phyloP scores from a whole-genome alignment of 2,888 invertebrate genomes.

The Ecdyonurus torrentis region DNA sequence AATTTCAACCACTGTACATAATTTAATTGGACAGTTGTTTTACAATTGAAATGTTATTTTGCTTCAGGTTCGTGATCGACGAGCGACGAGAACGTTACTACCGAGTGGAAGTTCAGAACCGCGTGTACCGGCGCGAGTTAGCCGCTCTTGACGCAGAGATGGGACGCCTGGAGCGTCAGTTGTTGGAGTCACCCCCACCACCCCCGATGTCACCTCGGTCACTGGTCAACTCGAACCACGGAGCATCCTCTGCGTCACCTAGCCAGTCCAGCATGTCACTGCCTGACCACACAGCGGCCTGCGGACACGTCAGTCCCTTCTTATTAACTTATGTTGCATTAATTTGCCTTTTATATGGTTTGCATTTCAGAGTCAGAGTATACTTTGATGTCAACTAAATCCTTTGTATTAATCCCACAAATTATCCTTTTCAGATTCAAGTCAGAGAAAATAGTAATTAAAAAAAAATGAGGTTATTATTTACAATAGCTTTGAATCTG shows the following conservation, averaged over 20 bases:
- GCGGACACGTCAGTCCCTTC: not conserved
- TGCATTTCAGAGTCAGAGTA: no score
- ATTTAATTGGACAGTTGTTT: no score
- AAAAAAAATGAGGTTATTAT: no score
- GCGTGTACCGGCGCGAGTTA: conserved; percentile 71
- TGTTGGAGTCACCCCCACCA: conserved; percentile 40
- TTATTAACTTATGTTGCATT: no score
- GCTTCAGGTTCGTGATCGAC: conserved; percentile 54
- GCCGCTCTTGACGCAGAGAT: conserved; percentile 63
- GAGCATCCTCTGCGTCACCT: conserved; percentile 25
- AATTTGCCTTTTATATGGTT: no score
- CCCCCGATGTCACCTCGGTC: conserved; percentile 49
- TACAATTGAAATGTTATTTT: no score
- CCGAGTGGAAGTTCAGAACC: conserved; percentile 79
- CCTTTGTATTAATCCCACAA: no score
- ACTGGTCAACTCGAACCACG: conserved; percentile 37
- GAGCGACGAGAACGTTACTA: conserved; percentile 69
- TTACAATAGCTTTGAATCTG: no score
- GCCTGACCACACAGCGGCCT: not conserved
- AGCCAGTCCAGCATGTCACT: conserved; percentile 24
- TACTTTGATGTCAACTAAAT: no score
- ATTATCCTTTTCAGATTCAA: no score
- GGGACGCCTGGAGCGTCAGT: conserved; percentile 47
- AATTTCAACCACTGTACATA: no score
- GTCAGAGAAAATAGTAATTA: no score